Conservation (phyloP, 2,797 vertebrate genomes). For the Carduelis carduelis region DNA sequence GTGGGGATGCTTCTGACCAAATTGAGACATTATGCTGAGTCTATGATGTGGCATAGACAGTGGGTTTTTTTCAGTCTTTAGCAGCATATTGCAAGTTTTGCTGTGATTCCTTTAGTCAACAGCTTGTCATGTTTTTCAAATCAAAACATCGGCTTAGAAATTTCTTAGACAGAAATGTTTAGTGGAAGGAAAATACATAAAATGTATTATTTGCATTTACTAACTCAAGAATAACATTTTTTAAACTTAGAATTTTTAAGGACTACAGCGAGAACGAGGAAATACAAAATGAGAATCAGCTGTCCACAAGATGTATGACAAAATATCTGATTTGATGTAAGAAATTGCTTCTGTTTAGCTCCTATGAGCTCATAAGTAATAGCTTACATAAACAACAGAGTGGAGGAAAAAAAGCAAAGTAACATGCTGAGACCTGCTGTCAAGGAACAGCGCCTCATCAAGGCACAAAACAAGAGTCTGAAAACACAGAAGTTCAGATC, state of each 20-base stretch:
- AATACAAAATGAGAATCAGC: background rate
- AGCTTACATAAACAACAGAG: background rate
- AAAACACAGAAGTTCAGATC: background rate
- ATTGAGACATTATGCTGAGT: fast-evolving
- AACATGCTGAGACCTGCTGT: background rate
- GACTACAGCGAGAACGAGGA: background rate
- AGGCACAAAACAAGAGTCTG: background rate
- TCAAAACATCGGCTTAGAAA: background rate
- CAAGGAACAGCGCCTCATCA: background rate
- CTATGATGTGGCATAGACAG: background rate
- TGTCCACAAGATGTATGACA: background rate
- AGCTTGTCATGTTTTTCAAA: background rate
- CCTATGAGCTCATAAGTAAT: background rate
- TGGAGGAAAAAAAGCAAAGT: background rate
- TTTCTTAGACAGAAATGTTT: background rate
- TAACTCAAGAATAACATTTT: background rate
- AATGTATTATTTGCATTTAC: background rate
- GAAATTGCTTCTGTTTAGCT: background rate
- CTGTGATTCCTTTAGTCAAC: background rate
- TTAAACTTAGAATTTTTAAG: background rate
- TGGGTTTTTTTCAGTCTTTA: background rate
- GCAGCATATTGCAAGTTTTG: background rate
- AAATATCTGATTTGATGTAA: background rate
- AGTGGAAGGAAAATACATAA: background rate
- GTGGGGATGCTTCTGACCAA: background rate